Base-by-base conservation (phyloP, 2,888 invertebrate genomes). In the Ectropis crepuscularia region DNA sequence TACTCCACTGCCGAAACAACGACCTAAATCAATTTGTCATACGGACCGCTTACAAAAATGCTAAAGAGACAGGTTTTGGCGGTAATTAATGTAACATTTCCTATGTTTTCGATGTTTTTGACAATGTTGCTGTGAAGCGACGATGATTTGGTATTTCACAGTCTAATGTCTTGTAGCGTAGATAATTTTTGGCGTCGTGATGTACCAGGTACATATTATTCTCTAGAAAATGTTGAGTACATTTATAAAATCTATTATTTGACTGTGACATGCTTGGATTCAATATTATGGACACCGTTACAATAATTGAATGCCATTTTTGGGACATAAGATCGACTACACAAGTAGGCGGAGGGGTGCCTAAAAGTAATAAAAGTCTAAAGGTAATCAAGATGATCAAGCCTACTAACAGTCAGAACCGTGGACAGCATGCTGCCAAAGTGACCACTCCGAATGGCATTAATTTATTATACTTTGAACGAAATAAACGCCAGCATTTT, bases 21-120 rank as follows among this genome's bases (percentile, higher is more conserved):
- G 61, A 46, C 45, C 36, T 58, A 53, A 72, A 70, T 72, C 70
- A 57, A 72, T 72, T 72, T 67, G 72, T 72, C 72, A 72, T 68
- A 57, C 68, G 62, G 12, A 55, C 53, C n/a, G 53, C 53, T 43
- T 50, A 67, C 62, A 57, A 51, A 58, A 64, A 57, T 66, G 58
- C 47, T 53, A 45, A 63, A 63, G 45, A 55, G 59, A 65, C 57
- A 37, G 50, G 48, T 61, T 66, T 61, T 70, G 46, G 49, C 36
- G 65, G 37, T 64, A 65, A 62, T 67, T 53, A 61, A 65, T 67
- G 49, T 51, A 49, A 41, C 42, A 45, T 65, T 68, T 65, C 53
- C 60, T 65, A 62, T 60, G 51, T 63, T 64, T 60, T 54, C 38
- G 41, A 64, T 38, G 61, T 59, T 12, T 57, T 46, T 12, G 61